phyloP scores from a whole-genome alignment of 2,888 invertebrate genomes.

The Drosophila nigricruria region DNA sequence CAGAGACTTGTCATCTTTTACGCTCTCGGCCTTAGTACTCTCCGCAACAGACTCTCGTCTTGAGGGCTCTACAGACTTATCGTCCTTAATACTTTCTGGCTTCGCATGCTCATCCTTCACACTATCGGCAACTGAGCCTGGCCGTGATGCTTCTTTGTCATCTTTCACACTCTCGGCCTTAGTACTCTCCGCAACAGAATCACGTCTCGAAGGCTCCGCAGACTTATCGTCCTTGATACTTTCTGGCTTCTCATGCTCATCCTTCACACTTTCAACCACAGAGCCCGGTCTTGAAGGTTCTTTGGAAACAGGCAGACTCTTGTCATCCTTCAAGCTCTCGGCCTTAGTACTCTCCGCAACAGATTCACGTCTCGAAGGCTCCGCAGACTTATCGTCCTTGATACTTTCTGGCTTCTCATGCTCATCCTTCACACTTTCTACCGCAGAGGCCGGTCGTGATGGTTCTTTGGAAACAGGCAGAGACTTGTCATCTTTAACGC shows the following conservation, averaged over 20 bases:
- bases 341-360: constrained; percentile 17
- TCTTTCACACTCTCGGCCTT: constrained; percentile 13
- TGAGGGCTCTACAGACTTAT: constrained; percentile 33
- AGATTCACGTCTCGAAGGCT: constrained; percentile 45
- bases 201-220: neutral
- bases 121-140: constrained; percentile 43
- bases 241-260: neutral
- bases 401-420: constrained; percentile 30
- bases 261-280: constrained; percentile 20
- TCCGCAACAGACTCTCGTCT: neutral
- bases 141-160: constrained; percentile 17
- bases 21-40: neutral
- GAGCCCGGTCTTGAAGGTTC: constrained; percentile 43
- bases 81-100: constrained; percentile 31
- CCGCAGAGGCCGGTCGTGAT: constrained; percentile 47
- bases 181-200: constrained; percentile 19
- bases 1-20: neutral
- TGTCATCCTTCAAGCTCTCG: constrained; percentile 8
- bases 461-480: constrained; percentile 9
- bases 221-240: constrained; percentile 8
- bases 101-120: constrained; percentile 35
- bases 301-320: constrained; percentile 1
- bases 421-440: constrained; percentile 35
- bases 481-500: constrained; percentile 14
- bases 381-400: constrained; percentile 42